These are phyloP conservation scores for Otolemur garnettii DNA, from an alignment of 2,113 vertebrate genomes.

Conservation along the genomic window DNA sequence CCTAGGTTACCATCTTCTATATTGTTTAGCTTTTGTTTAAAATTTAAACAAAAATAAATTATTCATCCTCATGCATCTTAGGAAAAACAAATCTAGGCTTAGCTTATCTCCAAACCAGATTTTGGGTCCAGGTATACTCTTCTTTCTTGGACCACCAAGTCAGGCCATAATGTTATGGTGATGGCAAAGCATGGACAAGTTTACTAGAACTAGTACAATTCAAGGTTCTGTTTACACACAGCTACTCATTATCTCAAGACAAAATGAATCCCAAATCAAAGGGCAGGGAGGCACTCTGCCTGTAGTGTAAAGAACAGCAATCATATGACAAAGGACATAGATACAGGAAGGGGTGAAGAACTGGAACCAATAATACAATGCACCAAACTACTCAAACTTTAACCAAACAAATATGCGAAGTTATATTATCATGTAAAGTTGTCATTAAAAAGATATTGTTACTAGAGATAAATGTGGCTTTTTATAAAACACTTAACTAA, in stretches of 20 bases:
- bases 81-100: not conserved
- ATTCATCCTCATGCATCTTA: slow-evolving; percentile 5
- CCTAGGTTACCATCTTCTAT: not conserved
- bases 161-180: not conserved
- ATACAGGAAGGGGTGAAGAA: not conserved
- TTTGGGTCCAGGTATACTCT: not conserved
- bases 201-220: not conserved
- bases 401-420: not conserved
- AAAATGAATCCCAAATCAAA: slow-evolving; percentile 25
- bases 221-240: not conserved
- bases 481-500: slow-evolving; percentile 45
- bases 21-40: not conserved
- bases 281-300: not conserved
- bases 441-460: not conserved
- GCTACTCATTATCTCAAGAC: not conserved
- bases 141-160: not conserved
- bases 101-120: not conserved
- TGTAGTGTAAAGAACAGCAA: not conserved
- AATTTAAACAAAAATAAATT: slow-evolving; percentile 19
- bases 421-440: not conserved
- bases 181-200: not conserved
- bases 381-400: not conserved
- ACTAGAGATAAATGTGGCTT: not conserved
- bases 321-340: not conserved
- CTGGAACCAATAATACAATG: not conserved